Base-by-base conservation (phyloP, 2,888 invertebrate genomes). In the Diploptera punctata region DNA sequence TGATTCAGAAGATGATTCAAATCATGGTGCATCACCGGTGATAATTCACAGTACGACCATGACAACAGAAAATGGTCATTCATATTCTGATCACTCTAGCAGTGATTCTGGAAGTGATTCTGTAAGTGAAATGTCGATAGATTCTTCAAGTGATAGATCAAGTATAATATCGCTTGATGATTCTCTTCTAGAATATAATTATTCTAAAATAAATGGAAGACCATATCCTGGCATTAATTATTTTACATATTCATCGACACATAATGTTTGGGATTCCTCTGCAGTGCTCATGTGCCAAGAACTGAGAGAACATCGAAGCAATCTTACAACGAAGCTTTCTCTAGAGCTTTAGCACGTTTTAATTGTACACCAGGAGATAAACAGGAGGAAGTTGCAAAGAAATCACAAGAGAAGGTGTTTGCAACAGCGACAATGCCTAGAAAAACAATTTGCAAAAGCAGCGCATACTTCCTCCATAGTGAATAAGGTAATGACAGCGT, bases 81-180 rank as follows among this genome's bases (percentile, higher is more conserved):
- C 68, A n/a, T 68, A 70, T 47, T 72, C 68, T 21, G 69, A 75
- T 44, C 68, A 73, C 18, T 71, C 75, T 9, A 76, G 75, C 77
- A 77, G 79, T 68, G 84, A 84, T 78, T 83, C 83, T 71, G 83
- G 83, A 70, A 84, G 84, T 74, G 85, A 85, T 75, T 83, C 84
- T 1, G 81, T 85, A 3, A 84, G 84, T 24, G 85, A 85, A 76
- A 84, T 85, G 77, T 85, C 85, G 16, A 83, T 84, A n/a, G 85
- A 85, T 76, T 85, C 85, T 29, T 83, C 84, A 67, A 84, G 84
- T 76, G 85, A 85, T 75, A 81, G 85, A 4, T 85, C 84, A 68
- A 84, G 84, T 76, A 84, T 85, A 68, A 84, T 85, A 69, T 85
- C 85, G 24, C 74, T 80, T 21, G 85, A 85, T 75, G 85, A 85